A percentile compares a stretch with the other conserved stretches of the same genome.
Evolutionary conservation across 2,888 invertebrate species (phyloP).

Genomic region (Noctua comes): DNA sequence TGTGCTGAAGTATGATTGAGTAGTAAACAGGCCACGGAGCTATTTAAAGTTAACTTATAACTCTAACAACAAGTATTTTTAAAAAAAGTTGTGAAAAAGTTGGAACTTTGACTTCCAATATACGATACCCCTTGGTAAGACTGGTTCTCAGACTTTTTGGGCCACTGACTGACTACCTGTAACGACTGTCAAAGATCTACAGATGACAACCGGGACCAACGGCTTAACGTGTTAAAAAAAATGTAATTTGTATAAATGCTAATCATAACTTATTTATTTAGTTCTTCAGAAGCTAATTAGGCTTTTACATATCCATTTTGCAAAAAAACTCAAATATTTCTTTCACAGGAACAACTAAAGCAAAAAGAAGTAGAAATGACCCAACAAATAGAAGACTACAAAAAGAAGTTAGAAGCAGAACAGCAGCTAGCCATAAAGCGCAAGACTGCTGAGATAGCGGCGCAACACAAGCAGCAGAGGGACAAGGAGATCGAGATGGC

Average conservation of each 20-base stretch:
- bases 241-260: not conserved
- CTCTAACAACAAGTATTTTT: no score
- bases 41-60: no score
- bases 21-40: no score
- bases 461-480: conserved; percentile 93
- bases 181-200: no score
- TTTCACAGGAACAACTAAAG: conserved; percentile 83
- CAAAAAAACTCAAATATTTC: not conserved
- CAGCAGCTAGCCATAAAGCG: conserved; percentile 91
- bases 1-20: no score
- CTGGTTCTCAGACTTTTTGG: no score
- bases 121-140: no score
- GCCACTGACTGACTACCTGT: no score
- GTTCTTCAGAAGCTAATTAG: not conserved
- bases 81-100: no score
- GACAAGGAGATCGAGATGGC: conserved; percentile 95
- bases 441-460: conserved; percentile 92
- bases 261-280: not conserved
- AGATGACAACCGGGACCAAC: no score
- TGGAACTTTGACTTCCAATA: no score
- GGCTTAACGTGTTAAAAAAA: no score
- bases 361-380: conserved; percentile 91
- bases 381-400: conserved; percentile 92
- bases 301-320: not conserved
- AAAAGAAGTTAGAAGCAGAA: conserved; percentile 91